Base-by-base conservation (phyloP, 2,888 invertebrate genomes). In the Fissipunctia ypsillon region DNA sequence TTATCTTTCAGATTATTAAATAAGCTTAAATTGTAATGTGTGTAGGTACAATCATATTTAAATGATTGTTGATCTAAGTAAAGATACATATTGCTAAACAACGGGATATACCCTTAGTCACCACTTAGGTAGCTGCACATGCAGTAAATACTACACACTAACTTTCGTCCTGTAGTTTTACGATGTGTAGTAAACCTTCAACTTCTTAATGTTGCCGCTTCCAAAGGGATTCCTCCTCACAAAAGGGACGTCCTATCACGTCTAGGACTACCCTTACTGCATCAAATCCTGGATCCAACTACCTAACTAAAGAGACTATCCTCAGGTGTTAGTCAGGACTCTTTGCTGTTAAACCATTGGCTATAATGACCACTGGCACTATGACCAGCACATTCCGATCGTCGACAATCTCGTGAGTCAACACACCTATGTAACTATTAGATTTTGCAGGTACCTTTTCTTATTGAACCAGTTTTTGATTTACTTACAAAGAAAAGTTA, bases 1-100 rank as follows among this genome's bases (percentile, higher is more conserved):
- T 35, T 48, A 70, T 71, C 73, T 56, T 48, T 28, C 5, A 56
- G 73, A 73, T 71, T 28, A 71, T 71, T 56, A 38, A 71, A 73
- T 73, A 48, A 38, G 56, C 14, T 57, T n/a, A 73, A 41, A 57
- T 45, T 35, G 43, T 54, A 45, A 35, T 54, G 4, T 28, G 16
- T 16, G 14, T 67, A 45, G 10, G 10, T 38, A 31, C 45, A 54
- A 65, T 69, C 25, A 67, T 25, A 12, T 25, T 69, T 16, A n/a
- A n/a, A 12, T 16, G 12, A 54, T 70, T 28, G 28, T 71, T 45
- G 56, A 56, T 71, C 14, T 45, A 9, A 19, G 1, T 48, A 14
- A 14, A 14, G 38, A 57, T 73, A 76, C n/a, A n/a, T n/a, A n/a
- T 38, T 28, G 22, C 16, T 38, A 54, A 35, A 63, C 16, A 31